Conservation (phyloP, 2,888 invertebrate species). For the Autographa pulchrina region DNA sequence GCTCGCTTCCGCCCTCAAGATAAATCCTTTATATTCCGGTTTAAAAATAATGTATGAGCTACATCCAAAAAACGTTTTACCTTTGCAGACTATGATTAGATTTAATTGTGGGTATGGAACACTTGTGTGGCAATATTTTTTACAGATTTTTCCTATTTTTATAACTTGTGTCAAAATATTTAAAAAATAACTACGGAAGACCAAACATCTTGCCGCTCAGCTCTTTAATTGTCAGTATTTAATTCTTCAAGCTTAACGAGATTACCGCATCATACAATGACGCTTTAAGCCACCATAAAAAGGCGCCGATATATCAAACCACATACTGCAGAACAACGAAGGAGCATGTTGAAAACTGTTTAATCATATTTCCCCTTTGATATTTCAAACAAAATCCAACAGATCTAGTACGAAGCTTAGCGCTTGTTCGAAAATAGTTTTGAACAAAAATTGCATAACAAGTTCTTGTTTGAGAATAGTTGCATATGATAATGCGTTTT, state of each 20-base stretch:
- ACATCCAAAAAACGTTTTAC: not conserved
- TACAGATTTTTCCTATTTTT: too few species aligned
- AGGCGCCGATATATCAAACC: slow-evolving; percentile 35
- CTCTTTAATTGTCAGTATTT: slow-evolving; percentile 43
- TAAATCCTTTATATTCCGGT: not conserved
- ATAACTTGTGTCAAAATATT: slow-evolving; percentile 1
- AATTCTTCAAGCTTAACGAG: slow-evolving; percentile 35
- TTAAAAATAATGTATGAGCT: not conserved
- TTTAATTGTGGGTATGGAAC: not conserved
- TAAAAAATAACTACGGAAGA: slow-evolving; percentile 34
- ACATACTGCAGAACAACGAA: slow-evolving; percentile 22
- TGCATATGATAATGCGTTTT: slow-evolving; percentile 61
- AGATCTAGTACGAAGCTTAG: slow-evolving; percentile 54
- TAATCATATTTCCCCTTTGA: slow-evolving; percentile 54
- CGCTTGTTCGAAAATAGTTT: slow-evolving; percentile 59
- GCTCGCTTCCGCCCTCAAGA: not conserved
- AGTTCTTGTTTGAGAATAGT: slow-evolving; percentile 52
- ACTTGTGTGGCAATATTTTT: too few species aligned
- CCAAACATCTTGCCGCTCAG: slow-evolving; percentile 29
- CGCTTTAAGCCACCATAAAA: slow-evolving; percentile 28
- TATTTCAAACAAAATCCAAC: slow-evolving; percentile 55
- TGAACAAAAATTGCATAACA: slow-evolving; percentile 61
- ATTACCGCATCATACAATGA: slow-evolving; percentile 32
- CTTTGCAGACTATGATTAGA: not conserved
- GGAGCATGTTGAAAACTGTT: slow-evolving; percentile 44